These are phyloP conservation scores for Grammomys dolichurus DNA, from an alignment of 2,113 vertebrate species.

Conservation along the genomic window DNA sequence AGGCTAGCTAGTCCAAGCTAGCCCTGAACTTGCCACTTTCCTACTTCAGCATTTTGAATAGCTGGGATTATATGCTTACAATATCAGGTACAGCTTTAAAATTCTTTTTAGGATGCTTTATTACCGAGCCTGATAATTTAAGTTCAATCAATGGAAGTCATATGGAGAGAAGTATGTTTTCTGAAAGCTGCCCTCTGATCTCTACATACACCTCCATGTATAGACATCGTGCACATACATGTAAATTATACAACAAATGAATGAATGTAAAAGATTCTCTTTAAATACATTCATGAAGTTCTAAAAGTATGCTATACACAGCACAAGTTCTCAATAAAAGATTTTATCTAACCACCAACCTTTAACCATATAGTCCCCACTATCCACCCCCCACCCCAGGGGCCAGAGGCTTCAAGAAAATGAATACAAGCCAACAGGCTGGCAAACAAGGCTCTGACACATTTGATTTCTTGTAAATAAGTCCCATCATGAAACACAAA, in stretches of 20 bases:
- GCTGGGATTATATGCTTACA: neutral
- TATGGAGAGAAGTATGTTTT: neutral
- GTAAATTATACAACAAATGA: neutral
- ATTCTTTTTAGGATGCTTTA: neutral
- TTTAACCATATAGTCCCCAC: neutral
- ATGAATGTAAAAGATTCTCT: neutral
- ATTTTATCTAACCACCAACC: neutral
- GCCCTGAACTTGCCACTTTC: neutral
- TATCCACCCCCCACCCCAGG: neutral
- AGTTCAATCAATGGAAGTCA: neutral
- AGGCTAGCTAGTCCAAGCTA: neutral
- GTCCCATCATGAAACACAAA: neutral
- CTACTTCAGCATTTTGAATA: neutral
- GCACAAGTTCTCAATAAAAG: neutral
- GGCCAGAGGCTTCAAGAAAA: neutral
- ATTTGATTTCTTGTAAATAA: neutral
- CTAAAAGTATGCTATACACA: neutral
- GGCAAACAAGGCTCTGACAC: neutral
- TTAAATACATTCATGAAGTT: neutral
- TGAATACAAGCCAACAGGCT: neutral
- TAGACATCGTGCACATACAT: neutral
- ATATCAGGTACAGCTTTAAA: neutral
- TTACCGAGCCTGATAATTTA: neutral
- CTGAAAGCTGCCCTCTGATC: neutral
- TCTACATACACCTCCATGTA: neutral